Evolutionary conservation across 1,140 invertebrate species (phyloP), one percentile per base, ranked within the genome.

Genomic region (Parapsyche elsis): DNA sequence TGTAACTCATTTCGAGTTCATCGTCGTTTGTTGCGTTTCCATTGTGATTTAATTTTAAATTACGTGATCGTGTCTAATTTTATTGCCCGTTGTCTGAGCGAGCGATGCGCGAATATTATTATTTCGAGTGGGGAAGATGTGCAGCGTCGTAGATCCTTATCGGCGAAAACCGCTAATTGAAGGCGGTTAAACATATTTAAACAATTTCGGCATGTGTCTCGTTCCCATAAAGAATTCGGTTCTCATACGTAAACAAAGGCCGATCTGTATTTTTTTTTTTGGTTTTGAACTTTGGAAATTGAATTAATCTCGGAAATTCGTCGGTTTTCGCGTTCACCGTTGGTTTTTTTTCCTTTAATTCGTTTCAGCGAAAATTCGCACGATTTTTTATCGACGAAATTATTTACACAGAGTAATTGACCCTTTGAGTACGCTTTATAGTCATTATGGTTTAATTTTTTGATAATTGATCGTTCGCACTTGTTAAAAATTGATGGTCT

Each of bases 171-270:
- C 64, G 64, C 64, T 67, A 67, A 67, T 26, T 67, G 64, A 67
- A 23, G 64, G 64, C 26, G 12, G 64, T 67, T 67, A 67, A n/a
- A 67, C 64, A 67, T 67, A 67, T 67, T 67, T 67, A 67, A 67
- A 67, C 64, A 67, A 67, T 67, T 67, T 67, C 64, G 64, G 64
- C 24, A 61, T 61, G 57, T 61, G 57, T 61, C 57, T 61, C 57
- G 57, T 67, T 67, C 64, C 64, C 64, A 67, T 67, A 67, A 67
- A 67, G 23, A 67, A 67, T 67, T 67, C 24, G 14, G 64, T 67
- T 67, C 64, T 30, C 64, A 67, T 67, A 30, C 64, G 14, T 9
- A 61, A 61, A 67, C 64, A 67, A 67, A 67, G 64, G 24, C 21
- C 64, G 21, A 67, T 64, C 59, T 24, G 21, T 64, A 64, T 67